Evolutionary conservation across 2,113 vertebrate species (phyloP).

Genomic region (Pogonocichla stellata): DNA sequence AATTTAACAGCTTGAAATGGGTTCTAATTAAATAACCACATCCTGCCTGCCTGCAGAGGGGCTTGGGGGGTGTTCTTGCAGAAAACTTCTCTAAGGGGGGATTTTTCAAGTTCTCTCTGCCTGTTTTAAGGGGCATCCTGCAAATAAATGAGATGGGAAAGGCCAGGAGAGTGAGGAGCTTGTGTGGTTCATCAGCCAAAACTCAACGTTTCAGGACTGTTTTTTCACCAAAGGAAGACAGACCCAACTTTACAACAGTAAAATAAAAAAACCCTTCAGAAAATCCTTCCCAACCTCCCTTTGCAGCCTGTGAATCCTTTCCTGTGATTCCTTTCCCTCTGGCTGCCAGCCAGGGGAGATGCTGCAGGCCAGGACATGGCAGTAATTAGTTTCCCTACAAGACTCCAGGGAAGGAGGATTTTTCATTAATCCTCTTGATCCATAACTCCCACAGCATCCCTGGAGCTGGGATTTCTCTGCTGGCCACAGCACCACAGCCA

Average conservation of each 20-base stretch:
- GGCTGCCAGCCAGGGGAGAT: background rate
- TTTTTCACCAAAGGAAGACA: background rate
- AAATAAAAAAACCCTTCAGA: background rate
- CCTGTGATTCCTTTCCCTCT: background rate
- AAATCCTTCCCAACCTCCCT: background rate
- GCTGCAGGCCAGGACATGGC: background rate
- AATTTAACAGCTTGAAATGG: too few relatives aligned
- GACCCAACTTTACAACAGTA: background rate
- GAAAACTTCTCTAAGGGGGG: background rate
- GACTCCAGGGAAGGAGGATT: background rate
- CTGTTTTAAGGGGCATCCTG: background rate
- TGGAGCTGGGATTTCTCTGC: background rate
- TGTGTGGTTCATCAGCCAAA: background rate
- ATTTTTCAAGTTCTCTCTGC: background rate
- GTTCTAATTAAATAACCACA: background rate
- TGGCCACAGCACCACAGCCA: too few relatives aligned
- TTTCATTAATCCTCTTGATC: background rate
- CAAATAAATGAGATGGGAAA: background rate
- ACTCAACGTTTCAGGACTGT: background rate
- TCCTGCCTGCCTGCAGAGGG: background rate
- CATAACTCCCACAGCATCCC: background rate
- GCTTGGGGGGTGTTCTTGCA: background rate
- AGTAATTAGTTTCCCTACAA: background rate
- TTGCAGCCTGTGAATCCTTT: background rate
- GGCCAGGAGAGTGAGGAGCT: background rate